Conservation (phyloP, 1,140 invertebrate species). For the Arion vulgaris region DNA sequence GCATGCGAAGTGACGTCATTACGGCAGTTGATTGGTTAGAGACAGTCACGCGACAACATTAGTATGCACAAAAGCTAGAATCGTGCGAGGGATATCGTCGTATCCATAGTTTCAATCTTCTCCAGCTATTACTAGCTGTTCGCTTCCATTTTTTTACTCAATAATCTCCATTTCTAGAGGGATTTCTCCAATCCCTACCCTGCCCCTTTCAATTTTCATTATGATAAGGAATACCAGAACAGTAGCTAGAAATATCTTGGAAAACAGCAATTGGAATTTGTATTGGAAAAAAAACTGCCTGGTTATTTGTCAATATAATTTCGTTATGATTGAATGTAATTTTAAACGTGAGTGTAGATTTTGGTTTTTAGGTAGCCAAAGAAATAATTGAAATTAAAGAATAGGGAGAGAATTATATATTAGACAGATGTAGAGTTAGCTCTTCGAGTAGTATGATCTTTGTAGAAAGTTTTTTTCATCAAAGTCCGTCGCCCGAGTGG, state of each 20-base stretch:
- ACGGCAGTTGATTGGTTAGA: neutral
- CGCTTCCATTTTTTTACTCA: neutral
- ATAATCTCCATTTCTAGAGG: constrained; percentile 12
- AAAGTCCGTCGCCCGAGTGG: too few species aligned
- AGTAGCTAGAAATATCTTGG: neutral
- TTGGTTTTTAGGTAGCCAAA: neutral
- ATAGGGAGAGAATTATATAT: neutral
- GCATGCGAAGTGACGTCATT: constrained; percentile 15
- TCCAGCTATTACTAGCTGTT: neutral
- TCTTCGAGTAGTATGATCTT: too few species aligned
- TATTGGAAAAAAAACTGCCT: neutral
- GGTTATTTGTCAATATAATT: constrained; percentile 19
- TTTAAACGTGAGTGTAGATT: neutral
- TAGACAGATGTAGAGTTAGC: neutral
- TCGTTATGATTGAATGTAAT: neutral
- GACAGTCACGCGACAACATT: constrained; percentile 10
- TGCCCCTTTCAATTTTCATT: constrained; percentile 14
- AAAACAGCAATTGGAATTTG: constrained; percentile 3
- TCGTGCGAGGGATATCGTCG: neutral
- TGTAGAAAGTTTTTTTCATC: too few species aligned
- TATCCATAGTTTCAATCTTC: constrained; percentile 9
- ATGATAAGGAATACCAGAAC: constrained; percentile 5
- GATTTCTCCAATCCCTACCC: neutral
- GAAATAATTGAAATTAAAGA: neutral
- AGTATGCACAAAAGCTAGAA: constrained; percentile 12